phyloP scores from a whole-genome alignment of 2,888 invertebrate genomes.

The Agonopterix alstromeriana region DNA sequence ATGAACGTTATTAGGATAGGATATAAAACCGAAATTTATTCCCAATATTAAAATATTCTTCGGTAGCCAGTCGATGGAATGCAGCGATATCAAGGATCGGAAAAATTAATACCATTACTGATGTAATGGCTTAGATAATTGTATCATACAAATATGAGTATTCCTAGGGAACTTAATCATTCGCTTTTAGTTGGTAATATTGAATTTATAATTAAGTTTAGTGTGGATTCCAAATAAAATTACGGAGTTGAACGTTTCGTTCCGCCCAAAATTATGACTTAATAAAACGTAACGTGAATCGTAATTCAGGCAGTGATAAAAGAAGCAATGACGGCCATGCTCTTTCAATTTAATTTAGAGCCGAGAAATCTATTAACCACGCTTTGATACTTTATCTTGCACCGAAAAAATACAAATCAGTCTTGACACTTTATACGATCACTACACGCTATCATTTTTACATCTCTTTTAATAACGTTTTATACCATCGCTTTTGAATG shows the following conservation, averaged over 20 bases:
- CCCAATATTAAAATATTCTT: constrained; percentile 11
- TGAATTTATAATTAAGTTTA: constrained; percentile 34
- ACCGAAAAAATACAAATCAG: neutral
- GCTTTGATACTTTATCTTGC: constrained; percentile 5
- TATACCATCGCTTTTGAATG: no score
- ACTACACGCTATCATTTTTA: no score
- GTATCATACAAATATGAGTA: constrained; percentile 21
- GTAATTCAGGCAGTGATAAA: constrained; percentile 55
- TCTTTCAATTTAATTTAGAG: constrained; percentile 34
- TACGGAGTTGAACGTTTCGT: constrained; percentile 41
- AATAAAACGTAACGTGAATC: constrained; percentile 50
- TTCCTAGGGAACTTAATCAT: constrained; percentile 20
- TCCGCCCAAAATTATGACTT: constrained; percentile 60
- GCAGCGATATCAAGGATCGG: constrained; percentile 13
- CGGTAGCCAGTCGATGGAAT: constrained; percentile 12
- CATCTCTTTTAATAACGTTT: no score
- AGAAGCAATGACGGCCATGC: constrained; percentile 40
- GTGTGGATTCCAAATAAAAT: constrained; percentile 39
- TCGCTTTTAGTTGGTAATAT: constrained; percentile 24
- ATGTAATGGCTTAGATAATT: constrained; percentile 23
- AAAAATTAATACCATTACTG: constrained; percentile 17
- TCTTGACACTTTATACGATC: neutral
- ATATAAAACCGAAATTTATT: constrained; percentile 4
- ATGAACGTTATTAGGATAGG: neutral
- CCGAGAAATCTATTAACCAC: constrained; percentile 55